Conservation (phyloP, 1,140 invertebrate species). For the Diorhabda sublineata region DNA sequence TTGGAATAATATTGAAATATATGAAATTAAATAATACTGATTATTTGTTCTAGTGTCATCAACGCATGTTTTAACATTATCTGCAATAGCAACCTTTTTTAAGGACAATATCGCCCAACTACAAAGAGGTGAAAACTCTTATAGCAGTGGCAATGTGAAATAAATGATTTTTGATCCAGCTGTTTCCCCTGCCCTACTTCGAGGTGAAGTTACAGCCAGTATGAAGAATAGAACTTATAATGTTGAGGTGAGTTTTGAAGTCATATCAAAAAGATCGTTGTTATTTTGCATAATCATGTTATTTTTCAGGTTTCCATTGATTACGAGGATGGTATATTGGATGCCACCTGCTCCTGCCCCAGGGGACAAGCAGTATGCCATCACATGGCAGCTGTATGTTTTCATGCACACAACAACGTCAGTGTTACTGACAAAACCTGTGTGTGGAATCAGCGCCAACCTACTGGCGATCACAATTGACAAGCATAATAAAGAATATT, state of each 20-base stretch:
- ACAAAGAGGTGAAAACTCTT: too few relatives aligned
- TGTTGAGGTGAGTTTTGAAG: conserved; percentile 2
- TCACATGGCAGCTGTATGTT: conserved; percentile 15
- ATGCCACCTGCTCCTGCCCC: conserved; percentile 14
- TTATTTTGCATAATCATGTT: neutral
- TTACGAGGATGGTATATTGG: conserved; percentile 6
- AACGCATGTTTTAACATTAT: too few relatives aligned
- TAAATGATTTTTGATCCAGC: too few relatives aligned
- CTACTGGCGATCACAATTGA: neutral
- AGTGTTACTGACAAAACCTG: conserved; percentile 15
- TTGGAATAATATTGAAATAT: too few relatives aligned
- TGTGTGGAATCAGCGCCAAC: neutral
- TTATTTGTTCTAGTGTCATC: too few relatives aligned
- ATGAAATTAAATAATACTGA: too few relatives aligned
- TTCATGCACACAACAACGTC: conserved; percentile 13
- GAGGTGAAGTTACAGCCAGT: conserved; percentile 13
- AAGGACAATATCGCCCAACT: too few relatives aligned
- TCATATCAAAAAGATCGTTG: too few relatives aligned
- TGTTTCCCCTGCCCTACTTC: neutral
- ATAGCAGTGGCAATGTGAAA: too few relatives aligned
- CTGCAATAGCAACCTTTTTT: too few relatives aligned
- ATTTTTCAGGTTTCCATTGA: conserved; percentile 8
- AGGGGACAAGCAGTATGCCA: conserved; percentile 14
- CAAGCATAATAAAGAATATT: conserved; percentile 5
- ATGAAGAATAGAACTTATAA: conserved; percentile 13